These are phyloP conservation scores for Drepanosiphum platanoidis DNA, from an alignment of 2,888 invertebrate genomes.

Conservation along the genomic window DNA sequence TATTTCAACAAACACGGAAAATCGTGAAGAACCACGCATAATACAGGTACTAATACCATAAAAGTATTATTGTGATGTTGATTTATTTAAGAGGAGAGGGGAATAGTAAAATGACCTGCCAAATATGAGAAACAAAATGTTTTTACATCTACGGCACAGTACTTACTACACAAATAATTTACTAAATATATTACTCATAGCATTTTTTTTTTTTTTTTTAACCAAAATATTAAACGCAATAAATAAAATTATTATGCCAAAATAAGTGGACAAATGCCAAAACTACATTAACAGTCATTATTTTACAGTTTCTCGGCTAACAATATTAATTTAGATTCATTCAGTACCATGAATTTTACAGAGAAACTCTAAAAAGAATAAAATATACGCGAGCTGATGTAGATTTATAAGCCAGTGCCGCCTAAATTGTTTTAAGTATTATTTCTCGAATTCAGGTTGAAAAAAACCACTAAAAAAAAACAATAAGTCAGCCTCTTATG, in stretches of 20 bases:
- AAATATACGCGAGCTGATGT: background rate
- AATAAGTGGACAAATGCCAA: conserved; percentile 39
- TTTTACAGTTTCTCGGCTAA: conserved; percentile 24
- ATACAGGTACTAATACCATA: background rate
- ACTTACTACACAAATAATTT: background rate
- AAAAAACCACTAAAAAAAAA: conserved; percentile 13
- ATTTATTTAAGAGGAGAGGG: no score
- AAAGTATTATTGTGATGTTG: no score
- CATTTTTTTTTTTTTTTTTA: background rate
- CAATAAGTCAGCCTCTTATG: background rate
- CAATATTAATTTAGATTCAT: conserved; percentile 10
- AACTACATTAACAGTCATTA: conserved; percentile 44
- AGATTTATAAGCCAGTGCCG: background rate
- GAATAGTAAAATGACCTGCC: background rate
- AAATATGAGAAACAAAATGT: conserved; percentile 9
- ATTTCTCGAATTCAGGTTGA: background rate
- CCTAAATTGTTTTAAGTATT: background rate
- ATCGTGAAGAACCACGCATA: background rate
- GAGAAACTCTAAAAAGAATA: background rate
- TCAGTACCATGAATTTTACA: background rate
- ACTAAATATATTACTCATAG: background rate
- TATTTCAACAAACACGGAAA: background rate
- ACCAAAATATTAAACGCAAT: conserved; percentile 4
- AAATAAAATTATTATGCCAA: conserved; percentile 39
- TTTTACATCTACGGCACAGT: background rate